Evolutionary conservation across 2,888 invertebrate genomes (phyloP).

Genomic region (Coleophora deauratella): DNA sequence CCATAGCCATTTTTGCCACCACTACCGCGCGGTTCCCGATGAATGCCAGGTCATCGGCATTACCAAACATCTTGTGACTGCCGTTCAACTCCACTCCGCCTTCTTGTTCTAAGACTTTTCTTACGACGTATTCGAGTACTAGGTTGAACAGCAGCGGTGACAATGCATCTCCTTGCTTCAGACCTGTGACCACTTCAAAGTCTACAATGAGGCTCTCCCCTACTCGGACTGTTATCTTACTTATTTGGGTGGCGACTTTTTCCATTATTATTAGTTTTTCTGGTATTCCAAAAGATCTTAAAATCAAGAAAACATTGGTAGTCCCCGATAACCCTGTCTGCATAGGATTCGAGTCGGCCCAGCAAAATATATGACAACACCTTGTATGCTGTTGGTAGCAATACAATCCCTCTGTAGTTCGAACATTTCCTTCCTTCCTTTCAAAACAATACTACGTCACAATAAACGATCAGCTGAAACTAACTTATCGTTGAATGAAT

Average conservation of each 20-base stretch:
- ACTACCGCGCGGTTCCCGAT: too few relatives aligned
- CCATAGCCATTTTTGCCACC: too few relatives aligned
- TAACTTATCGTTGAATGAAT: too few relatives aligned
- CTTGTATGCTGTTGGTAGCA: not conserved
- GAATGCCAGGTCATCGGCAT: too few relatives aligned
- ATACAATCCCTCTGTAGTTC: not conserved
- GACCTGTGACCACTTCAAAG: not conserved
- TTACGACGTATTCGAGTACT: not conserved
- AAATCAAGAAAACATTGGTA: not conserved
- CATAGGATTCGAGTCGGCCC: not conserved
- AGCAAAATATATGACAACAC: not conserved
- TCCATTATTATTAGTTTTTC: not conserved
- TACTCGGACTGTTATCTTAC: not conserved
- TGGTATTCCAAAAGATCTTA: not conserved
- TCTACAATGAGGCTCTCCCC: not conserved
- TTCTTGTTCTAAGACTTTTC: too few relatives aligned
- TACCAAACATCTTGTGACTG: too few relatives aligned
- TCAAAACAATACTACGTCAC: too few relatives aligned
- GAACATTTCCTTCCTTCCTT: not conserved
- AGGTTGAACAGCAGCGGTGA: conserved; percentile 1
- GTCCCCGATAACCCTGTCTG: too few relatives aligned
- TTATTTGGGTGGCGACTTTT: not conserved
- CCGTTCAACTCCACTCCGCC: too few relatives aligned
- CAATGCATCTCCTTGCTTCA: conserved; percentile 1
- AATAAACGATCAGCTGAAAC: too few relatives aligned